These are phyloP conservation scores for Tachyglossus aculeatus DNA, from an alignment of 2,797 vertebrate species.

Conservation along the genomic window DNA sequence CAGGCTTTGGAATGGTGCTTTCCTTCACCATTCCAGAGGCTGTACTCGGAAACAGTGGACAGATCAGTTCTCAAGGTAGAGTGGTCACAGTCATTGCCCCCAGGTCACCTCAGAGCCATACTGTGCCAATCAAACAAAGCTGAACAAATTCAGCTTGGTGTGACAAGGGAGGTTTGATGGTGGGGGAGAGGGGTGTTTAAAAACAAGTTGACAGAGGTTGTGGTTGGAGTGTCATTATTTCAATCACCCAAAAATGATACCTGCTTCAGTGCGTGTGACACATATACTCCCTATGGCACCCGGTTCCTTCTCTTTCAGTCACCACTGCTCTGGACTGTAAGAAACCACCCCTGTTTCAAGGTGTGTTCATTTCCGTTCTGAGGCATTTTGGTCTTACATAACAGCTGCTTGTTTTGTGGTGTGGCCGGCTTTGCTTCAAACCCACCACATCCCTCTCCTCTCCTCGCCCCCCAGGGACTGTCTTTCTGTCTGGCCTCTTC, in stretches of 20 bases:
- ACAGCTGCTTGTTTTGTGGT: constrained; percentile 46
- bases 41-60: background rate
- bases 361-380: constrained; percentile 57
- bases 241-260: constrained; percentile 30
- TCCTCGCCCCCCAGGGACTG: background rate
- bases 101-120: constrained; percentile 49
- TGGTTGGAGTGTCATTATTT: constrained; percentile 44
- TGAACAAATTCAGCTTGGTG: constrained; percentile 25
- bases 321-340: too few relatives aligned
- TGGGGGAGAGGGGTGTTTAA: too few relatives aligned
- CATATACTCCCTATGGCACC: too few relatives aligned
- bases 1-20: background rate
- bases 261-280: background rate
- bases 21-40: background rate
- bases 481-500: too few relatives aligned
- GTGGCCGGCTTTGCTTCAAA: constrained; percentile 15
- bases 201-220: constrained; percentile 41
- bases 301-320: too few relatives aligned
- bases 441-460: background rate
- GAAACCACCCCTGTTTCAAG: constrained; percentile 46
- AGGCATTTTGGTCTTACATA: constrained; percentile 35
- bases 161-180: too few relatives aligned
- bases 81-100: constrained; percentile 16
- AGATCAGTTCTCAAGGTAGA: constrained; percentile 7
- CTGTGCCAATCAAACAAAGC: background rate